Base-by-base conservation (phyloP, 1,140 invertebrate species). In the Brachionus paranguensis region DNA sequence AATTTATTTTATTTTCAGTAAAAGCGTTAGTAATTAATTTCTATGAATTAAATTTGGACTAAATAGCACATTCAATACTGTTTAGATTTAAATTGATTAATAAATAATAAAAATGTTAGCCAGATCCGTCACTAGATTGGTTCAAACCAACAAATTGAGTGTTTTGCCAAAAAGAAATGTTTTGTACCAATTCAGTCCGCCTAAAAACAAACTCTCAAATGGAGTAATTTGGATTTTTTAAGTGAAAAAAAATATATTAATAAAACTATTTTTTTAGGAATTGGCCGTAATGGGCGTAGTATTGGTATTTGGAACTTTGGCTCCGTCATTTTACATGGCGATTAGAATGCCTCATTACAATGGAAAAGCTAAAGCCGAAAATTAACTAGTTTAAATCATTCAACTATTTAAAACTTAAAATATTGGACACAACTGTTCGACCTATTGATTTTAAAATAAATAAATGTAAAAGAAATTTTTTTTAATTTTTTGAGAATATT, bases 181-280 rank as follows among this genome's bases (percentile, higher is more conserved):
- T 68, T 68, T 81, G 53, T 81, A 81, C 12, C 78, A 81, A 68
- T 81, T 81, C 78, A 68, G 78, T 45, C 78, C 78, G 17, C 78
- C 78, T 64, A 81, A 81, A 81, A 81, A 81, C 11, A 60, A 68
- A 81, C 43, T 81, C 3, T 64, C 78, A 17, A 68, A 41, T 33
- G 78, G 78, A 43, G 78, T 81, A 81, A 64, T 14, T 33, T 65
- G 24, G 7, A 50, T 29, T 50, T 50, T 17, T 50, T 50, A 10
- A 12, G 2, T 27, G 2, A 24, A 27, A 76, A 50, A 37, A 14
- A 6, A 3, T 37, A 7, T 37, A 7, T 7, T 24, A 20, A 65
- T 45, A 81, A 64, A 12, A 33, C 11, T 64, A n/a, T 20, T 64
- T 33, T n/a, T 81, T 33, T 10, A 81, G 78, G 78, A 81, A 68